These are phyloP conservation scores for Pseudoips prasinana DNA, from an alignment of 2,888 invertebrate genomes.

Conservation along the genomic window DNA sequence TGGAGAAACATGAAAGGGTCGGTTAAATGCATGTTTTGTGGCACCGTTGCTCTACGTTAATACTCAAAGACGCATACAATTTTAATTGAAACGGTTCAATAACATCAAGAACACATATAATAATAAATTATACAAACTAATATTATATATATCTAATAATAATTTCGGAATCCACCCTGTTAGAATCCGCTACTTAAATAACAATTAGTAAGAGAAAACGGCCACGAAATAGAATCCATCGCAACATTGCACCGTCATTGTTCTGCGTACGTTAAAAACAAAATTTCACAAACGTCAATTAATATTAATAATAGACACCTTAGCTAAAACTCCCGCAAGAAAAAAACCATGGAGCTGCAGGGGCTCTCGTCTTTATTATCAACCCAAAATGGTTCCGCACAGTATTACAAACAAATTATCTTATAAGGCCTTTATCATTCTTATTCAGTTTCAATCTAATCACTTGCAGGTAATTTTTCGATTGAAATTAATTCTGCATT, in stretches of 20 bases:
- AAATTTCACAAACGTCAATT: conserved; percentile 62
- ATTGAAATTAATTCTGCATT: conserved; percentile 9
- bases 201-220: conserved; percentile 42
- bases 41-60: too few species aligned
- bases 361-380: conserved; percentile 34
- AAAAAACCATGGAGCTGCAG: conserved; percentile 41
- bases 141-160: too few species aligned
- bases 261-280: conserved; percentile 48
- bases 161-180: conserved; percentile 8
- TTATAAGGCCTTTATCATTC: background rate
- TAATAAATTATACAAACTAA: too few species aligned
- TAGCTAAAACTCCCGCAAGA: conserved; percentile 39
- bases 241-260: conserved; percentile 59
- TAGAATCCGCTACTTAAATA: conserved; percentile 27
- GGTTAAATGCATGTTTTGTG: too few species aligned
- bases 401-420: too few species aligned
- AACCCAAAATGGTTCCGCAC: conserved; percentile 8
- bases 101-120: too few species aligned
- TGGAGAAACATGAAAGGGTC: too few species aligned
- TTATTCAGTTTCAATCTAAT: conserved; percentile 1
- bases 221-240: conserved; percentile 42
- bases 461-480: conserved; percentile 1
- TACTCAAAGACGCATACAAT: too few species aligned
- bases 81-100: too few species aligned
- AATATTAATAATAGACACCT: conserved; percentile 67